These are phyloP conservation scores for pig (Sus scrofa) DNA, from an alignment of 2,113 vertebrate species.

Conservation along the genomic window T2T-Sscrofa CM000819.6:15132501-15133000, in stretches of 20 bases:
- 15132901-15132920: background rate
- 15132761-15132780: background rate
- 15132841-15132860: background rate
- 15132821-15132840: background rate
- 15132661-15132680: background rate
- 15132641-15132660: background rate
- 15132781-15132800: background rate
- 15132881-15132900: background rate
- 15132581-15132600: no score
- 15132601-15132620: no score
- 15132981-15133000: background rate
- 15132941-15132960: background rate
- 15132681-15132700: no score
- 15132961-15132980: background rate
- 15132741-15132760: background rate
- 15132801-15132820: background rate
- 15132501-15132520: no score
- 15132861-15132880: background rate
- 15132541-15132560: no score
- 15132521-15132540: no score
- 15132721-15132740: background rate
- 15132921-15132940: accelerated
- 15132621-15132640: no score
- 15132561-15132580: no score
- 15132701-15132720: background rate